A percentile compares a stretch with the other conserved stretches of the same genome.
phyloP scores from a whole-genome alignment of 2,797 vertebrate species.

The Steatocranus sp. region DNA sequence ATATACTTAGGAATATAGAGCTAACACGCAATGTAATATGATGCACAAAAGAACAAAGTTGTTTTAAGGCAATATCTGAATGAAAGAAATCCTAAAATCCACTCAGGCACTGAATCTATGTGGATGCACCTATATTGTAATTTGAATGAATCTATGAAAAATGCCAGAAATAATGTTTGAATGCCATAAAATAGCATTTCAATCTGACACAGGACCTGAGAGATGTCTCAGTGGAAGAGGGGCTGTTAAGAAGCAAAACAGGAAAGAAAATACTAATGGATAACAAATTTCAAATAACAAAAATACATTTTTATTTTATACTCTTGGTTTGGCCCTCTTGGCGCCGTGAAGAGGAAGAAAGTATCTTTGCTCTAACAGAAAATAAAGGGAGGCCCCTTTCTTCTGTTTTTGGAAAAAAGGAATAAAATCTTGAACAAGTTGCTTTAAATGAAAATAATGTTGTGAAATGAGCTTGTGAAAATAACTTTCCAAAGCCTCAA shows the following conservation, averaged over 20 bases:
- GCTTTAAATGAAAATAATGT: background rate
- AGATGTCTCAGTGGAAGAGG: background rate
- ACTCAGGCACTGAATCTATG: background rate
- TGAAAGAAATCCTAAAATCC: background rate
- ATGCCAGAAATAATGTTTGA: background rate
- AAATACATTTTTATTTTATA: background rate
- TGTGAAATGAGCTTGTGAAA: background rate
- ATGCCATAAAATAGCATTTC: background rate
- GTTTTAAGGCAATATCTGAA: background rate
- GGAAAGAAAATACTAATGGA: background rate
- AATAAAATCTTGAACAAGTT: background rate
- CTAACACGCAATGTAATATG: background rate
- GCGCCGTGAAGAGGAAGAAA: background rate
- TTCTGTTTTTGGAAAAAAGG: background rate
- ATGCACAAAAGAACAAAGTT: background rate
- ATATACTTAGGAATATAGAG: constrained; percentile 35
- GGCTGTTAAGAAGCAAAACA: background rate
- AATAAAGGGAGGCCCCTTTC: background rate
- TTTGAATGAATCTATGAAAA: background rate
- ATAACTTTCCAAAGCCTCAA: background rate
- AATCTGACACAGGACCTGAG: background rate
- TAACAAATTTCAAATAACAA: background rate
- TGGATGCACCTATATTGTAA: background rate
- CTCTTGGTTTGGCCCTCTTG: background rate
- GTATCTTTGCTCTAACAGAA: background rate